These are phyloP conservation scores for Cenopis cana DNA, from an alignment of 2,888 invertebrate genomes.

Conservation along the genomic window DNA sequence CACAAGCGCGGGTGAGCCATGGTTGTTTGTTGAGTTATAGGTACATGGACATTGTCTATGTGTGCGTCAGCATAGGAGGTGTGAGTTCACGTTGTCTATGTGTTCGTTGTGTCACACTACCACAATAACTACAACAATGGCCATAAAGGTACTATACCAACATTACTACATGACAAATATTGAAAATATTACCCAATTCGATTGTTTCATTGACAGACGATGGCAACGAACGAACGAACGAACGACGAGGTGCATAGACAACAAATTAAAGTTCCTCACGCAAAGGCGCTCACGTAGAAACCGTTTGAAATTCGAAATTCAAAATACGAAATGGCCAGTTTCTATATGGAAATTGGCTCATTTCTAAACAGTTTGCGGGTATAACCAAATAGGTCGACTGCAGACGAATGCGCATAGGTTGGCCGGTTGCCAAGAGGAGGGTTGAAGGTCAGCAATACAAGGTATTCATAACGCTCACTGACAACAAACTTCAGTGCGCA, in stretches of 20 bases:
- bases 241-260: neutral
- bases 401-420: slow-evolving; percentile 26
- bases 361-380: slow-evolving; percentile 21
- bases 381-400: slow-evolving; percentile 19
- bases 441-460: slow-evolving; percentile 27
- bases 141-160: too few species aligned
- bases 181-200: too few species aligned
- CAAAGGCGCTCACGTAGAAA: neutral
- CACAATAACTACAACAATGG: too few species aligned
- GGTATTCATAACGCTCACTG: neutral
- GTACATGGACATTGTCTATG: too few species aligned
- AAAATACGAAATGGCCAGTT: slow-evolving; percentile 19
- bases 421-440: slow-evolving; percentile 20
- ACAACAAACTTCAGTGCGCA: neutral
- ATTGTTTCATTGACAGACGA: too few species aligned
- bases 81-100: too few species aligned
- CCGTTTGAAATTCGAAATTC: slow-evolving; percentile 12
- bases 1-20: too few species aligned
- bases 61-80: too few species aligned
- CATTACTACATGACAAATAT: too few species aligned
- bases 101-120: too few species aligned
- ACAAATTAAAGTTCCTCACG: neutral
- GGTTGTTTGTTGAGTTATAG: too few species aligned
- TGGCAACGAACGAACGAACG: too few species aligned
- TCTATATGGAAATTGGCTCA: slow-evolving; percentile 12